Base-by-base conservation (phyloP, 2,888 invertebrate species). In the Megamerina dolium region DNA sequence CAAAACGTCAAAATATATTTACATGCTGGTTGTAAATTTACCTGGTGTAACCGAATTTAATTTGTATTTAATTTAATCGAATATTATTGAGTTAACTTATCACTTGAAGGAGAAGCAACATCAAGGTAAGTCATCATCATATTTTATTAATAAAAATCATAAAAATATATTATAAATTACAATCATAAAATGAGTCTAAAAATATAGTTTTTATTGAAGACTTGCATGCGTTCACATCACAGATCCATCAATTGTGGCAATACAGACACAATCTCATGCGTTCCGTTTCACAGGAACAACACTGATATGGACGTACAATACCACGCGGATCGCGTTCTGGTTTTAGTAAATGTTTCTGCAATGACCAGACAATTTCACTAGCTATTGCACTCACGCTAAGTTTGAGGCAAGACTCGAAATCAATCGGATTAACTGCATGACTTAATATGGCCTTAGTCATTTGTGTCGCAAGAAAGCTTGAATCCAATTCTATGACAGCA, bases 401-500 rank as follows among this genome's bases (percentile, higher is more conserved):
- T 34, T 58, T 55, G 2, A 63, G 21, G 18, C 59, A 59, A 0
- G 68, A 54, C 21, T 63, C 51, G 12, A 58, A 70, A 51, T 71
- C 64, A 2, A 60, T 57, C 1, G 56, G 52, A 40, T 71, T 70
- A 2, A 59, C 45, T 1, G 63, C 60, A 41, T 58, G 64, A 29
- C 64, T 59, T 2, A 70, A 55, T 23, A 70, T 68, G 4, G 66
- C 63, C 21, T 56, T 46, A 3, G 65, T 50, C 38, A 67, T 60
- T 43, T 63, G 55, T 19, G 58, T 55, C n/a, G 58, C 53, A 0
- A 70, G 51, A 39, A 64, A 70, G 18, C 60, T 43, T 2, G 55
- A 58, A 49, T 70, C 65, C 42, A 71, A 41, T 17, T 64, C 61
- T 64, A 31, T 13, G 1, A 10, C 6, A 31, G 16, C 2, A 16